Evolutionary conservation across 1,140 invertebrate species (phyloP), one percentile per base, ranked within the genome.

Genomic region (Drosophila micromelanica): DNA sequence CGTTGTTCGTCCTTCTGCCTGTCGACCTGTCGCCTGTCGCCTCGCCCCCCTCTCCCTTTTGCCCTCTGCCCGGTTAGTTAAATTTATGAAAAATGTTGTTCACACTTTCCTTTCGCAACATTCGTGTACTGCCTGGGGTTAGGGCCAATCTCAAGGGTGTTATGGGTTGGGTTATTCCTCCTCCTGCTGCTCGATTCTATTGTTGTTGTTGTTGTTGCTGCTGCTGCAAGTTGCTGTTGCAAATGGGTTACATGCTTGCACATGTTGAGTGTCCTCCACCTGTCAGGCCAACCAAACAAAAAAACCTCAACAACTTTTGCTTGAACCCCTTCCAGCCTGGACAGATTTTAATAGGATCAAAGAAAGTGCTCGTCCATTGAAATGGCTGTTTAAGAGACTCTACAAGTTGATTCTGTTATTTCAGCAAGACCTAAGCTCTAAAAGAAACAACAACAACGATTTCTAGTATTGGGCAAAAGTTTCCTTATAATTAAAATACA

Each of bases 1-100:
- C 81, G 71, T 86, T 85, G 73, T 73, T 77, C 49, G 38, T 45
- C 46, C 65, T 54, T 15, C 51, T 32, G 55, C 20, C 57, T 37
- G 38, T 13, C 49, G 56, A 69, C 64, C 71, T 69, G 64, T 55
- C 55, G n/a, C 43, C 64, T n/a, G n/a, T n/a, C n/a, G n/a, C n/a
- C n/a, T n/a, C n/a, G n/a, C n/a, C n/a, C n/a, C n/a, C n/a, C n/a
- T n/a, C n/a, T 54, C 55, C 63, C 13, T 1, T 52, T 45, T 20
- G 61, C 43, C 20, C 54, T 56, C 51, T 40, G 0, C 49, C 32
- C 3, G 38, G 65, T 45, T 65, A 64, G 90, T 87, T 91, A 84
- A 91, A 91, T 91, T 91, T 91, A 90, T 91, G 90, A 91, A 91
- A 91, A 91, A 90, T 91, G 81, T 86, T 91, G 81, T 91, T 91